These are phyloP conservation scores for Zygothrica quintamaculata DNA, from an alignment of 2,888 invertebrate species.

Conservation along the genomic window DNA sequence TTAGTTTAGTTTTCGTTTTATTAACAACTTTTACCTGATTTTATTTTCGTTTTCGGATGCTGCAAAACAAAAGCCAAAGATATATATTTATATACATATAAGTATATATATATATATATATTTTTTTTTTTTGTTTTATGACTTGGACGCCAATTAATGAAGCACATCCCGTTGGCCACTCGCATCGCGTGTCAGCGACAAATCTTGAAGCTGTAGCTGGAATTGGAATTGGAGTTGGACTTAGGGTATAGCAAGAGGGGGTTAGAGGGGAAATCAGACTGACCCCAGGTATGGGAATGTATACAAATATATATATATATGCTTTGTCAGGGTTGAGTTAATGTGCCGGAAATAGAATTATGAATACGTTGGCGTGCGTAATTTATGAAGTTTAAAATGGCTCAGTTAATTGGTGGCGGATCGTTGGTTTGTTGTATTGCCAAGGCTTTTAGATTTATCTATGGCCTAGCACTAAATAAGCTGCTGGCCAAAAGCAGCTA, in stretches of 20 bases:
- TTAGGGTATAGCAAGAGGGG: slow-evolving; percentile 3
- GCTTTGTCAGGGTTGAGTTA: slow-evolving; percentile 47
- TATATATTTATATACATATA: slow-evolving; percentile 20
- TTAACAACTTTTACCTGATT: slow-evolving; percentile 76
- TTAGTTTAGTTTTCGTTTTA: slow-evolving; percentile 69
- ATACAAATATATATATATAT: slow-evolving; percentile 5
- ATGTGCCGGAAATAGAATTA: slow-evolving; percentile 80
- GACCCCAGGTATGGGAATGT: slow-evolving; percentile 40
- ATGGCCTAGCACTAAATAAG: slow-evolving; percentile 77
- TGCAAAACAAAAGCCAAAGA: slow-evolving; percentile 33
- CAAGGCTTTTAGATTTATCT: slow-evolving; percentile 78
- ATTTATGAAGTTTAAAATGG: slow-evolving; percentile 72
- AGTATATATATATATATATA: slow-evolving; percentile 12
- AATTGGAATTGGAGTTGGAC: slow-evolving; percentile 2
- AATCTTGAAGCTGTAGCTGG: slow-evolving; percentile 53
- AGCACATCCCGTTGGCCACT: slow-evolving; percentile 73
- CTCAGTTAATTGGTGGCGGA: slow-evolving; percentile 44
- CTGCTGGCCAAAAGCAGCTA: too few species aligned
- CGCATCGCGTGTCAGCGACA: slow-evolving; percentile 73
- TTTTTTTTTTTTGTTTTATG: slow-evolving; percentile 34
- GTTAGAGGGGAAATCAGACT: slow-evolving; percentile 17
- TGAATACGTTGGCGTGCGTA: slow-evolving; percentile 79
- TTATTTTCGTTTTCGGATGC: slow-evolving; percentile 44
- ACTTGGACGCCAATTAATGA: slow-evolving; percentile 72
- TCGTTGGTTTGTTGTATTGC: slow-evolving; percentile 7